Percentiles rank a stretch among this genome's conserved stretches.
Evolutionary conservation across 92 coral and sea anemone species (phyloP).

Genomic region (Siderastrea radians): DNA sequence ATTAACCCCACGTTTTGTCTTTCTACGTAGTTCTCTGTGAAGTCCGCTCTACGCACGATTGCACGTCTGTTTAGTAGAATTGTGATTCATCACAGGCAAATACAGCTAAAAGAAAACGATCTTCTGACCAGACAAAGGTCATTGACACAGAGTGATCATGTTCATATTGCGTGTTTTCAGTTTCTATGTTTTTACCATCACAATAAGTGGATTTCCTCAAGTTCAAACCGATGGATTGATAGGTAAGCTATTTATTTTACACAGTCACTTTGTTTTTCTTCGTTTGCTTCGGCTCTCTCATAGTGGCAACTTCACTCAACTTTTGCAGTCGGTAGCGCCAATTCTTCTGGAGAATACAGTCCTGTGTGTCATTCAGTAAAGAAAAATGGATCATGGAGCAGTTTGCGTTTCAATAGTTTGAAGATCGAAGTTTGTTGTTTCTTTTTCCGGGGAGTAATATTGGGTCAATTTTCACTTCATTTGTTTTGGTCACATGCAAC

Average conservation of each 20-base stretch:
- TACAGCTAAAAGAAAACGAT: not conserved
- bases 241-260: constrained; percentile 2
- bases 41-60: too few relatives aligned
- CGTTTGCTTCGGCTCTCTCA: not conserved
- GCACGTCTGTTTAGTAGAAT: not conserved
- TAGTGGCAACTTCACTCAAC: not conserved
- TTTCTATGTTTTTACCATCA: not conserved
- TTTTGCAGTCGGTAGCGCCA: not conserved
- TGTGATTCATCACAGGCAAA: not conserved
- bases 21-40: not conserved
- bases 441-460: too few relatives aligned
- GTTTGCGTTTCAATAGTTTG: too few relatives aligned
- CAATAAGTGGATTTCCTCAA: not conserved
- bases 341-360: not conserved
- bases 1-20: not conserved
- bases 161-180: not conserved
- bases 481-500: too few relatives aligned
- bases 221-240: constrained; percentile 8
- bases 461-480: too few relatives aligned
- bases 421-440: too few relatives aligned
- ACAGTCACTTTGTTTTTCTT: not conserved
- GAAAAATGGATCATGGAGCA: too few relatives aligned
- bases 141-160: not conserved
- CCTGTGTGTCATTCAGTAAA: too few relatives aligned
- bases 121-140: not conserved